phyloP scores from a whole-genome alignment of 1,140 invertebrate genomes.

The Calliopsis andreniformis region DNA sequence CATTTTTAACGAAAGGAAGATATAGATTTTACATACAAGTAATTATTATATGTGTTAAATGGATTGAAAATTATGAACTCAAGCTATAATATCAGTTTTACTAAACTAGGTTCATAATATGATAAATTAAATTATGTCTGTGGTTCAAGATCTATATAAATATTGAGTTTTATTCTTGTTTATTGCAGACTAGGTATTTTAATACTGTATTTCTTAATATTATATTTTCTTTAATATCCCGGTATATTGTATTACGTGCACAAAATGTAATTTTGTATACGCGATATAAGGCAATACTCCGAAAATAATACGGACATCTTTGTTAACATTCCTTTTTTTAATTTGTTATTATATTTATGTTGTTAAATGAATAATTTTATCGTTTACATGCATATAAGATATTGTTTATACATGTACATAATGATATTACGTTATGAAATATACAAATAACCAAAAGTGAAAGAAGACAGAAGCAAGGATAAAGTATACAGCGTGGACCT shows the following conservation, averaged over 20 bases:
- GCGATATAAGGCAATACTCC: conserved; percentile 37
- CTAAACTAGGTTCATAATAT: conserved; percentile 14
- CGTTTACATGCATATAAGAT: conserved; percentile 54
- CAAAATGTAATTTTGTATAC: conserved; percentile 36
- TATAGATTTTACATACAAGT: conserved; percentile 2
- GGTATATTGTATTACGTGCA: conserved; percentile 26
- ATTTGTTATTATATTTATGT: conserved; percentile 43
- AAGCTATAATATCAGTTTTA: conserved; percentile 10
- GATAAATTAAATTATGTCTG: conserved; percentile 24
- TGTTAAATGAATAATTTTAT: conserved; percentile 48
- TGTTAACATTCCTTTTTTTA: conserved; percentile 39
- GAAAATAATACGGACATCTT: conserved; percentile 40
- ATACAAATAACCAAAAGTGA: conserved; percentile 67
- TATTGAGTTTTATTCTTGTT: conserved; percentile 12
- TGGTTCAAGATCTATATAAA: conserved; percentile 4
- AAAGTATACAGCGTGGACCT: conserved; percentile 60
- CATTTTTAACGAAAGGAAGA: conserved; percentile 8
- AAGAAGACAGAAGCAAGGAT: conserved; percentile 66
- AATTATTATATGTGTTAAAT: conserved; percentile 1
- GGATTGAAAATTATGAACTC: conserved; percentile 17
- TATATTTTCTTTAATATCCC: conserved; percentile 34
- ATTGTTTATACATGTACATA: conserved; percentile 49
- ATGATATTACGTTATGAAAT: conserved; percentile 61
- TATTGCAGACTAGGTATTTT: conserved; percentile 35
- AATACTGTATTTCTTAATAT: conserved; percentile 24